phyloP scores from a whole-genome alignment of 2,797 vertebrate genomes.

The Acipenser oxyrinchus region DNA sequence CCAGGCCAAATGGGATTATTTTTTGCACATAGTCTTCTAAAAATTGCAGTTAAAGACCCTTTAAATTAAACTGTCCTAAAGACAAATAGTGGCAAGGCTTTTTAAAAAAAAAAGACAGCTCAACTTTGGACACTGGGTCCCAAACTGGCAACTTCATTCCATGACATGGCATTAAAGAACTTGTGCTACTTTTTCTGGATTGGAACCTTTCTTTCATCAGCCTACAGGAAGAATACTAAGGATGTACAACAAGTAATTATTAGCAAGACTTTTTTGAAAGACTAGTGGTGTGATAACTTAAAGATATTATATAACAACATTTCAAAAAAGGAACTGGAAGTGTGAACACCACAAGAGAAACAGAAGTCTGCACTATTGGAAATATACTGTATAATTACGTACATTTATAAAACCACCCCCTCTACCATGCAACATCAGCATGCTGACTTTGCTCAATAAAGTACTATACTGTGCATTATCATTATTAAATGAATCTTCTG shows the following conservation, averaged over 20 bases:
- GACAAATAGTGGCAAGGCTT: constrained; percentile 55
- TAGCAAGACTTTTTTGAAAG: too few relatives aligned
- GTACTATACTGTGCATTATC: constrained; percentile 14
- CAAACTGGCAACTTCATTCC: constrained; percentile 46
- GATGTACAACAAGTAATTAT: too few relatives aligned
- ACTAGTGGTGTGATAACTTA: too few relatives aligned
- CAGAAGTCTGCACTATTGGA: too few relatives aligned
- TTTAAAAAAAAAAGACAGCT: constrained; percentile 51
- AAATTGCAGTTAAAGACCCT: constrained; percentile 48
- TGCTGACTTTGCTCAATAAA: constrained; percentile 56
- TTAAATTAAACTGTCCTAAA: constrained; percentile 48
- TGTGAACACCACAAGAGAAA: too few relatives aligned
- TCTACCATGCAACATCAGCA: constrained; percentile 48
- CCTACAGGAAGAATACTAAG: too few relatives aligned
- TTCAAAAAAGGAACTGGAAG: too few relatives aligned
- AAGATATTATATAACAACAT: too few relatives aligned
- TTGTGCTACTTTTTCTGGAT: constrained; percentile 5
- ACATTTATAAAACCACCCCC: background rate
- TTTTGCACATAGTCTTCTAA: constrained; percentile 59
- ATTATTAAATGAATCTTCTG: constrained; percentile 9
- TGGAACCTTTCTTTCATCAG: background rate
- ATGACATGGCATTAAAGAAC: constrained; percentile 42
- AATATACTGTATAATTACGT: too few relatives aligned
- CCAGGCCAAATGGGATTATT: constrained; percentile 82
- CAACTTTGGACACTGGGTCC: constrained; percentile 56